Base-by-base conservation (phyloP, 2,888 invertebrate species). In the Thelaira solivaga region DNA sequence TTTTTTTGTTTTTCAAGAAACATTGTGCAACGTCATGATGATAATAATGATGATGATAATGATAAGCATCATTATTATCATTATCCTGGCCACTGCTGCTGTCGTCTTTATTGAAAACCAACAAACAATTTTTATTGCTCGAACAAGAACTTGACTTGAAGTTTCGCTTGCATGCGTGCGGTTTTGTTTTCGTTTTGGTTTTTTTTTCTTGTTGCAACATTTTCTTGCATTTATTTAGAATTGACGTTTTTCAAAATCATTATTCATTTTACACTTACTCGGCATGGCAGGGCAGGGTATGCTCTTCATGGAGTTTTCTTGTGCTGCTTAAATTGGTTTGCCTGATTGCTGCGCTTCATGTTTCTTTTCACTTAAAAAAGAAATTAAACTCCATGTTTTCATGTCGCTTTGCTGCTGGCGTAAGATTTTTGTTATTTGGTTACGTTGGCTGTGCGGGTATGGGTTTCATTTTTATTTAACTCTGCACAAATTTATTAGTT, bases 141-240 rank as follows among this genome's bases (percentile, higher is more conserved):
- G 8, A 39, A 59, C 11, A 62, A 72, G 55, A 64, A 57, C 43
- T 74, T 53, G 43, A 61, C 34, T 74, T 77, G 61, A 77, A 55
- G 71, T 75, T 71, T 77, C 67, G 74, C 80, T 80, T 80, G 79
- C 79, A 68, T 80, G 80, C 80, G 67, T 80, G 80, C 74, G 71
- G 72, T 67, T 73, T 55, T 36, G 22, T 41, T 49, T 57, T 64
- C 3, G 20, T 22, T 55, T 22, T 39, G 7, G 5, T 20, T 41
- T 53, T 31, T 62, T 71, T 57, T 31, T 71, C 61, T 34, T 75
- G 47, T 53, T 34, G 26, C 41, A 26, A 57, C 16, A 36, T 26
- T 55, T 62, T 65, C 53, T 65, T 74, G 65, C 67, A 74, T 59
- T 57, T 49, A 62, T 77, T 77, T 59, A 43, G 49, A 62, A 69